Evolutionary conservation across 2,113 vertebrate genomes (phyloP).

Genomic region (Chaetodon auriga): DNA sequence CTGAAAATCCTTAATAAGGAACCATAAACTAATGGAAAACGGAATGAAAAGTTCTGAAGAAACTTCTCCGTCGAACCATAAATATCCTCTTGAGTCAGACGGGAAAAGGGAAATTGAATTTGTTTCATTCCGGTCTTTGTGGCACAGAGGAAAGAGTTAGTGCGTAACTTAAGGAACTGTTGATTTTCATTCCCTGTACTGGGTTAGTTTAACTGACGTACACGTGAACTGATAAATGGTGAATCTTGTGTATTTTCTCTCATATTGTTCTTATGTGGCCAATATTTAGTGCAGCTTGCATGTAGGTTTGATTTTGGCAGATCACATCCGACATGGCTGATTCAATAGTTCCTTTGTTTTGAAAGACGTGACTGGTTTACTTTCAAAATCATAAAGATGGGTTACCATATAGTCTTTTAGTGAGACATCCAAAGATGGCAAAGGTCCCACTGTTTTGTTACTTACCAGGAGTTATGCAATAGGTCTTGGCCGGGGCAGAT

Average conservation of each 20-base stretch:
- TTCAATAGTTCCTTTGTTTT: neutral
- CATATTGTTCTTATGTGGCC: no score
- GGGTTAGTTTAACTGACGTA: neutral
- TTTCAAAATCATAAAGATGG: slow-evolving; percentile 20
- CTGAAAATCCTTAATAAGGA: neutral
- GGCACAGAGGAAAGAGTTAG: neutral
- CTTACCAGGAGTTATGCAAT: slow-evolving; percentile 64
- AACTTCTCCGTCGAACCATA: slow-evolving; percentile 2
- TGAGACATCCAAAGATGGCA: slow-evolving; percentile 27
- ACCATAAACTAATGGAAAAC: slow-evolving; percentile 6
- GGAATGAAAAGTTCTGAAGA: neutral
- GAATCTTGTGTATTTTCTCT: neutral
- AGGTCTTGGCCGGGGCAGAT: slow-evolving; percentile 60
- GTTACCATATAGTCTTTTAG: neutral
- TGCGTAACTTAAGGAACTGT: neutral
- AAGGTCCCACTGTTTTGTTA: slow-evolving; percentile 31
- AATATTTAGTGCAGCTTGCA: neutral
- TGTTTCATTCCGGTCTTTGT: neutral
- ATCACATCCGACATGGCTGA: neutral
- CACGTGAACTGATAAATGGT: neutral
- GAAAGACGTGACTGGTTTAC: neutral
- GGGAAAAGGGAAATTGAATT: slow-evolving; percentile 7
- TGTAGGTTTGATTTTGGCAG: neutral
- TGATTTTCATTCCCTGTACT: neutral
- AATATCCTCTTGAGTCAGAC: neutral